These are phyloP conservation scores for human (Homo sapiens) DNA, from an alignment of 2,113 vertebrate species.

Conservation along the genomic window DNA sequence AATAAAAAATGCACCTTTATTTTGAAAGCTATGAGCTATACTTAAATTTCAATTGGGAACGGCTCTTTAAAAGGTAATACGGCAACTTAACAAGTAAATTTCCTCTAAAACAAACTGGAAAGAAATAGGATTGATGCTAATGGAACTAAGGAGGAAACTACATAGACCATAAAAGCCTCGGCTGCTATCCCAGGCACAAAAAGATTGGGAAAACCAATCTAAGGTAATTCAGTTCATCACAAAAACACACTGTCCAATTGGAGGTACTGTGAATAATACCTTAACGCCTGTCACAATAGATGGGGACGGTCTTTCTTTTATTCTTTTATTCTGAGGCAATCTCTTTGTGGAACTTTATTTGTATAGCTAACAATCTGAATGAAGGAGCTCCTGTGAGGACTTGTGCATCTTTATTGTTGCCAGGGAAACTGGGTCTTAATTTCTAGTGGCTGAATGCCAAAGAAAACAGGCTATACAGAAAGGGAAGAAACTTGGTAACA, in stretches of 20 bases:
- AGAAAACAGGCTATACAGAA: slow-evolving; percentile 56
- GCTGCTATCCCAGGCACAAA: slow-evolving; percentile 22
- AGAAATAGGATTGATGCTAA: slow-evolving; percentile 49
- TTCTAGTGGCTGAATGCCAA: slow-evolving; percentile 46
- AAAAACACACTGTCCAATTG: slow-evolving; percentile 73
- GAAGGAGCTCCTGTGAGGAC: slow-evolving; percentile 54
- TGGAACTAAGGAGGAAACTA: slow-evolving; percentile 34
- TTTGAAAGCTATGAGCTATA: slow-evolving; percentile 51
- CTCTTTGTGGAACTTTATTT: slow-evolving; percentile 76
- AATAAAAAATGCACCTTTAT: not conserved
- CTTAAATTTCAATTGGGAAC: slow-evolving; percentile 53
- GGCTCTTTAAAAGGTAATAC: slow-evolving; percentile 54
- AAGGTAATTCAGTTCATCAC: slow-evolving; percentile 60
- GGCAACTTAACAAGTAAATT: slow-evolving; percentile 62
- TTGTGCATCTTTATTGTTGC: slow-evolving; percentile 56
- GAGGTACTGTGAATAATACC: slow-evolving; percentile 31
- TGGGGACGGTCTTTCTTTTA: slow-evolving; percentile 61
- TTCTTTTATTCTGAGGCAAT: slow-evolving; percentile 61
- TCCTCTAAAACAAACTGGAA: slow-evolving; percentile 41
- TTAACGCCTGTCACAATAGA: not conserved
- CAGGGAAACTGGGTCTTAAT: slow-evolving; percentile 69
- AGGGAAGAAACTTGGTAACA: not conserved
- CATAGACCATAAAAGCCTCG: slow-evolving; percentile 58
- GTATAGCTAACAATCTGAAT: slow-evolving; percentile 74
- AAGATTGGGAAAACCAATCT: slow-evolving; percentile 45